Evolutionary conservation across 1,140 invertebrate species (phyloP).

Genomic region (Ylistrum balloti): DNA sequence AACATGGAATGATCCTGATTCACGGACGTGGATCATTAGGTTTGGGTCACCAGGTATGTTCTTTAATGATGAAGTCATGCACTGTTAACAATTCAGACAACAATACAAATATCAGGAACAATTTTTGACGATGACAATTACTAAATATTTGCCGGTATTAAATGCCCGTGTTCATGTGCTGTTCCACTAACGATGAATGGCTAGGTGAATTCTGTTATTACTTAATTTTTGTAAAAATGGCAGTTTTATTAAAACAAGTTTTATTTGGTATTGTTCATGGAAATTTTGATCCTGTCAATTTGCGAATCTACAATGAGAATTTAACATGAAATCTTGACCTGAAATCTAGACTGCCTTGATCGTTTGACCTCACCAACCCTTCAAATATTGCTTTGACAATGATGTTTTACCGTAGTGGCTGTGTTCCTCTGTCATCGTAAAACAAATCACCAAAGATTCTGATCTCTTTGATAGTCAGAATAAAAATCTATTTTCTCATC

Average conservation of each 20-base stretch:
- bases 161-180: neutral
- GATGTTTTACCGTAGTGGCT: neutral
- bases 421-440: slow-evolving; percentile 3
- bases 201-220: neutral
- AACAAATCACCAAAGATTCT: neutral
- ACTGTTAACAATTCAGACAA: slow-evolving; percentile 4
- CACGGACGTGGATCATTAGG: neutral
- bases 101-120: neutral
- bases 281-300: neutral
- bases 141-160: neutral
- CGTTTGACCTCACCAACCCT: neutral
- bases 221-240: neutral
- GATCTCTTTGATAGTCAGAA: neutral
- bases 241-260: neutral
- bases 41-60: neutral
- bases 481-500: slow-evolving; percentile 22
- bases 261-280: too few species aligned
- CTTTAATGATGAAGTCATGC: neutral
- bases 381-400: neutral
- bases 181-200: neutral
- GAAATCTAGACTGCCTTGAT: neutral
- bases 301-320: neutral
- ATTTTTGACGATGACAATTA: neutral
- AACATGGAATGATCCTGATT: neutral
- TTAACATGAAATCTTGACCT: neutral